Evolutionary conservation across 2,888 invertebrate species (phyloP), one percentile per base, ranked within the genome.

Genomic region (Polymixis flavicincta): DNA sequence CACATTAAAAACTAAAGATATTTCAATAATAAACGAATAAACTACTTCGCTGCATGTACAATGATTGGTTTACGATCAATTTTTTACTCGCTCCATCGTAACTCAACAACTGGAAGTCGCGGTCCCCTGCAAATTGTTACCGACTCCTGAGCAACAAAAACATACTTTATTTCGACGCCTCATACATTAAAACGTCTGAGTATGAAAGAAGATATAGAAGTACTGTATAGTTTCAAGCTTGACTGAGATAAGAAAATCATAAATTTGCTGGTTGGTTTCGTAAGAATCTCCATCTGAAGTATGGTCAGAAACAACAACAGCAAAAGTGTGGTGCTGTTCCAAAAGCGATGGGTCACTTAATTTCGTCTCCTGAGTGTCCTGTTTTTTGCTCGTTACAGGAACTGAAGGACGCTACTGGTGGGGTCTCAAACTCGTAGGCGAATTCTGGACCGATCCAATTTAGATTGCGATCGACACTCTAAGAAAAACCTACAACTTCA

Each of bases 101-200:
- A 83, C 74, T 83, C 76, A 75, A 50, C 57, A 55, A 71, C 60
- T 78, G 76, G 59, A 76, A 78, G 74, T 78, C 71, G 74, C 71
- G 42, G 80, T 78, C 59, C 69, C 61, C 74, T 64, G 80, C 85
- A 85, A 84, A 85, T 82, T 82, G 83, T 75, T 82, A 75, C 83
- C 86, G 76, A 80, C 84, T 76, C 74, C 76, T 70, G 77, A 79
- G 68, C 81, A 82, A 85, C 84, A 82, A 85, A 88, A 89, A 88
- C 85, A 74, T 86, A 85, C 85, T 89, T 87, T 88, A 86, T 89
- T 87, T 88, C 82, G 81, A 89, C 88, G 85, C 81, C 82, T 79
- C 84, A 82, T 83, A 80, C 81, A 76, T 87, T 87, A 84, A 87
- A 87, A 85, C 85, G 82, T 73, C 52, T 60, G 77, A 61, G 82